Evolutionary conservation across 2,888 invertebrate genomes (phyloP), one percentile per base, ranked within the genome.

Genomic region (Bimastos eiseni): DNA sequence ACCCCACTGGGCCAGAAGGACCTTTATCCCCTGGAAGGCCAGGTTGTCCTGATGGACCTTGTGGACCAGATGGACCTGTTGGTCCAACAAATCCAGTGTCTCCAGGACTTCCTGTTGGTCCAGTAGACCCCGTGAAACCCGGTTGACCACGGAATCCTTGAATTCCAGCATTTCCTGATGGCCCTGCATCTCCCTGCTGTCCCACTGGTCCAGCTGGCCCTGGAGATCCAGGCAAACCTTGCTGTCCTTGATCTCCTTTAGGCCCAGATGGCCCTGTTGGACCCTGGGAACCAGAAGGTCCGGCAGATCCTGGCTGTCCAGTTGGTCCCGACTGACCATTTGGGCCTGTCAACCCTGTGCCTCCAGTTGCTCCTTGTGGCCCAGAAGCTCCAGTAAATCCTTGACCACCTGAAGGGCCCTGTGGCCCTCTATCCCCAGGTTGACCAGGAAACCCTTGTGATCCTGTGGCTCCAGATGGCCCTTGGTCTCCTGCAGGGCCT

Each of bases 131-230:
- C 34, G 83, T n/a, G 34, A 37, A 30, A 70, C 91, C 91, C 84
- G 86, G 86, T 44, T 90, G 86, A 17, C 90, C 91, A 83, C 33
- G n/a, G 17, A 83, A 38, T 37, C 91, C 91, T 33, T 38, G 86
- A 8, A 49, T 55, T 33, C 91, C 91, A 41, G 84, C 90, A 84
- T 90, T 90, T 91, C 93, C 93, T 30, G 90, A 34, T 49, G 92
- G 93, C 37, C 94, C 86, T 36, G n/a, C 86, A 13, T 92, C 86
- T 49, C 93, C 93, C 70, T 91, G 90, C 15, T 89, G 93, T 49
- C 98, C 98, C 30, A 70, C 55, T 34, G 89, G 33, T 70, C 89
- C 90, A 24, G 88, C 33, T 21, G 88, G 84, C n/a, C 84, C 90
- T 83, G 41, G 0, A 24, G 24, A 36, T 13, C 86, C 86, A 86